Evolutionary conservation across 2,113 vertebrate genomes (phyloP).

Genomic region (Gymnobelideus leadbeateri): DNA sequence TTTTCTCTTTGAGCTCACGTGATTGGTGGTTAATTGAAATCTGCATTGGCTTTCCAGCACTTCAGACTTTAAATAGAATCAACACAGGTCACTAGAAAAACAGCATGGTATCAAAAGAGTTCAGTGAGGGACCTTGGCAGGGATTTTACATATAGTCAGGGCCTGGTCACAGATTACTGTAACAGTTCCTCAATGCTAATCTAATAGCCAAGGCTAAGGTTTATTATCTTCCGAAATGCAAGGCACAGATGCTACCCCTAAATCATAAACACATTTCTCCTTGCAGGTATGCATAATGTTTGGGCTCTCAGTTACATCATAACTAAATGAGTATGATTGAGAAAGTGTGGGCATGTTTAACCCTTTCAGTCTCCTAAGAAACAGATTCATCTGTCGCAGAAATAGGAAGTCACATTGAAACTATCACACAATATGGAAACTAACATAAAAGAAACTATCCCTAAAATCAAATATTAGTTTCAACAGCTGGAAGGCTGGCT

Average conservation of each 20-base stretch:
- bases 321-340: neutral
- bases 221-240: neutral
- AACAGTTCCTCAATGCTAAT: neutral
- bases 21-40: constrained; percentile 8
- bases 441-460: neutral
- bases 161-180: neutral
- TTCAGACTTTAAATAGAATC: constrained; percentile 50
- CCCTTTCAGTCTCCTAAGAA: neutral
- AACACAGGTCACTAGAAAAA: constrained; percentile 33
- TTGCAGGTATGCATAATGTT: neutral
- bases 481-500: neutral
- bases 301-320: neutral
- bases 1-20: neutral
- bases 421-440: too few species aligned
- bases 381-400: neutral
- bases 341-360: neutral
- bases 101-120: constrained; percentile 16
- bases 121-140: neutral
- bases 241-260: neutral
- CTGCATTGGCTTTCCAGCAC: constrained; percentile 27
- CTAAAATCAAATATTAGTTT: neutral
- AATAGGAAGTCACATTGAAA: neutral
- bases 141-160: neutral
- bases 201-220: neutral
- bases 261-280: neutral